Evolutionary conservation across 1,140 invertebrate genomes (phyloP), one percentile per base, ranked within the genome.

Genomic region (Diuraphis noxia): DNA sequence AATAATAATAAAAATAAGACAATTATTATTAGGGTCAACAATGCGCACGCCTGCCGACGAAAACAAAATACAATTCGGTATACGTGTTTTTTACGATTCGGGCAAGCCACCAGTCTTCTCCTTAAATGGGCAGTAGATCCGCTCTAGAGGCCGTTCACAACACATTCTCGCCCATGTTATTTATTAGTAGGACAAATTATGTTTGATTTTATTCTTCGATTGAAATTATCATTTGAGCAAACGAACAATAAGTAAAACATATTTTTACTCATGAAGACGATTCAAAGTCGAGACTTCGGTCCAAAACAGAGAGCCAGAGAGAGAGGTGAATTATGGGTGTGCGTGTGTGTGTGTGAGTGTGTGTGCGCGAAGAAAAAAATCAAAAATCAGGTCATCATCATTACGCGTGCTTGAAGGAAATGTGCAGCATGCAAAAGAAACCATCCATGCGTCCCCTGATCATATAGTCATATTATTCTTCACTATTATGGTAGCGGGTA

Each of bases 1-100:
- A 88, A 63, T 40, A 88, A 63, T 41, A 88, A 52, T 30, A 81
- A 79, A 82, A 88, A 56, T 38, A 81, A 81, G 81, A 91, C 77
- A 82, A 91, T 81, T 79, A 40, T 88, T 90, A 90, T 81, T 91
- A 82, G 89, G 89, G 89, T 91, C 89, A 91, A 82, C 89, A 81
- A 91, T 79, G 43, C 25, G 43, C 77, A 21, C 46, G 77, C 34
- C 88, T n/a, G 79, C 38, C 36, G 79, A 81, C 63, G n/a, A 77
- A 72, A 89, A 72, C 77, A 77, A 85, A n/a, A 34, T 90, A 90
- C 88, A 79, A 81, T 91, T 91, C 23, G 89, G 89, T 79, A 46
- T 52, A 82, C 77, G 21, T 52, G 89, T 79, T 81, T 82, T 91
- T 91, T 79, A 81, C 34, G 77, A 77, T 79, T 43, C 43, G 25